Evolutionary conservation across 2,888 invertebrate genomes (phyloP).

Genomic region (Hypena proboscidalis): DNA sequence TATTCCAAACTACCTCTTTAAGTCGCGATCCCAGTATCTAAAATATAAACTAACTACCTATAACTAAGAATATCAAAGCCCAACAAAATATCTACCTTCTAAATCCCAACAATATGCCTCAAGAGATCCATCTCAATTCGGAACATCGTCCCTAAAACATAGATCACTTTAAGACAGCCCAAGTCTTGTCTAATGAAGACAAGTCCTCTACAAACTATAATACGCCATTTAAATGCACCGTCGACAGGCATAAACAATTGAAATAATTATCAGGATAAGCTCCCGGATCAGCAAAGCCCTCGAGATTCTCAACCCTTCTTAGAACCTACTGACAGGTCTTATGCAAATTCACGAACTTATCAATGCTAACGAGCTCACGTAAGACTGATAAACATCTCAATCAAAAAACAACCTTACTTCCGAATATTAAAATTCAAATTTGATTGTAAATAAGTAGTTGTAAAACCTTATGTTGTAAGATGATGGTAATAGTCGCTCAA

Average conservation of each 20-base stretch:
- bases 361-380: constrained; percentile 37
- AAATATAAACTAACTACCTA: not conserved
- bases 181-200: constrained; percentile 74
- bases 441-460: not conserved
- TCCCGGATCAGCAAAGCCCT: constrained; percentile 79
- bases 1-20: too few species aligned
- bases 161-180: constrained; percentile 72
- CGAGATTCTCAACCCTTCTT: constrained; percentile 81
- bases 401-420: constrained; percentile 26
- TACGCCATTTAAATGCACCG: constrained; percentile 83
- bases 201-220: constrained; percentile 80
- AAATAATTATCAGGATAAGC: constrained; percentile 85
- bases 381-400: constrained; percentile 8
- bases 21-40: too few species aligned
- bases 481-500: constrained; percentile 72
- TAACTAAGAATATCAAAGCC: constrained; percentile 17
- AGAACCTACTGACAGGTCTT: constrained; percentile 78
- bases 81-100: constrained; percentile 25
- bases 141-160: constrained; percentile 57
- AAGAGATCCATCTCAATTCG: constrained; percentile 65
- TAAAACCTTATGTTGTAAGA: constrained; percentile 38
- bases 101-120: constrained; percentile 55
- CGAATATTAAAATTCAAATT: constrained; percentile 24
- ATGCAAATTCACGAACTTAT: constrained; percentile 82
- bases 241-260: constrained; percentile 85